Base-by-base conservation (phyloP, 2,113 vertebrate genomes). In the Xerus inauris region DNA sequence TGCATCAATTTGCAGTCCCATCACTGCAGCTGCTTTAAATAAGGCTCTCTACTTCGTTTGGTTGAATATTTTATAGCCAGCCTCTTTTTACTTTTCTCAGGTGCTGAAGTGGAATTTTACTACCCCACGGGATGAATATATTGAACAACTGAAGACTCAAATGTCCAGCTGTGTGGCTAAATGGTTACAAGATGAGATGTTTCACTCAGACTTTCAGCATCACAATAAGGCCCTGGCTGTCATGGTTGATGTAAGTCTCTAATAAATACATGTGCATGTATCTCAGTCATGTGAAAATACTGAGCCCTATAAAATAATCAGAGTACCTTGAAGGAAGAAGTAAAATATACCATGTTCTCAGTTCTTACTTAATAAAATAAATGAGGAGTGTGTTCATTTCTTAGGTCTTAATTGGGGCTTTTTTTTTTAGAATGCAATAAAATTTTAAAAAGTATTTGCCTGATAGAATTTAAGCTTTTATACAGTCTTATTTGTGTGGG, bases 81-180 rank as follows among this genome's bases (percentile, higher is more conserved):
- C 26, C 16, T 32, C 45, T 64, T 87, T 80, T 69, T 57, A 5
- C 71, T 47, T 51, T 79, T 80, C 96, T 9, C 94, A 99, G 99
- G 99, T 99, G 75, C 98, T 99, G 42, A 99, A 99, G 94, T 99
- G 99, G 99, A 99, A 99, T 98, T 99, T 99, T 97, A 99, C 98
- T 73, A 99, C 99, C 51, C 99, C 99, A 20, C 99, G 99, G 80
- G 99, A 99, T 92, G 99, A 99, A 75, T 99, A 99, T 45, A 99
- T 99, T 93, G 99, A 99, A 89, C 99, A 99, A 96, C 98, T 99
- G 13, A 99, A 99, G 93, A 99, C 98, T 87, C 99, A 99, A n/a
- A 99, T 99, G 99, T 99, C 99, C 45, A 98, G 98, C 77, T 99
- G 99, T 97, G 98, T 99, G 71, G 99, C 99, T 30, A 99, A 98